Base-by-base conservation (phyloP, 53 echinoderm and acorn worm species). In the Luidia sarsii region DNA sequence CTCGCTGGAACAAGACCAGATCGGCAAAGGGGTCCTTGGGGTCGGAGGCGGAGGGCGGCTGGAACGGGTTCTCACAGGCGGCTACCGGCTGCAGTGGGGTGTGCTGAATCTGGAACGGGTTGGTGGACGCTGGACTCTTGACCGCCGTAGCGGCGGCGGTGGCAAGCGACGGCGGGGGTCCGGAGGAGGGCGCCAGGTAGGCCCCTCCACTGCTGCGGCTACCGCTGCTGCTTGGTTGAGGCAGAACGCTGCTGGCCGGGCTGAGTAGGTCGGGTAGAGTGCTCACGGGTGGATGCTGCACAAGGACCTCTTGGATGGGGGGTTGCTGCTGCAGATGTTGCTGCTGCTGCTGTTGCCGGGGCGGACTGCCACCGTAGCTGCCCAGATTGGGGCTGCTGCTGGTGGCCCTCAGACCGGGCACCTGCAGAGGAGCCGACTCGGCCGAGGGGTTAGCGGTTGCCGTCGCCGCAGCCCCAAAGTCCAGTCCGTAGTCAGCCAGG, bases 21-120 rank as follows among this genome's bases (percentile, higher is more conserved):
- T 86, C 93, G 11, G 93, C 93, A 67, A 93, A 93, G 1, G 93
- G 93, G 50, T 93, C 93, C 33, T 60, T 55, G 18, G 65, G 33
- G 16, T 62, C 51, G 0, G 66, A 19, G 7, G 30, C 45, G 16
- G 23, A 68, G 54, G 59, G 14, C 43, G 64, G 31, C 39, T 54
- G 68, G 16, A 79, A 50, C 2, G 79, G 50, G 33, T 75, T 71
- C 23, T 60, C 79, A 18, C 83, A 68, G 51, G 79, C 83, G 2
- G 66, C 46, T 7, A 77, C 69, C 41, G 71, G 83, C 30, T 57
- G 66, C 48, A 71, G 24, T 21, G 82, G 62, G 25, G 31, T 39
- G 28, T 74, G 61, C 77, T 77, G 77, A 31, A 61, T 28, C 10
- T 60, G 77, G 8, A 43, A 77, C 7, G 59, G 77, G 16, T 41